Base-by-base conservation (phyloP, 2,113 vertebrate genomes). In the Mohoua ochrocephala region DNA sequence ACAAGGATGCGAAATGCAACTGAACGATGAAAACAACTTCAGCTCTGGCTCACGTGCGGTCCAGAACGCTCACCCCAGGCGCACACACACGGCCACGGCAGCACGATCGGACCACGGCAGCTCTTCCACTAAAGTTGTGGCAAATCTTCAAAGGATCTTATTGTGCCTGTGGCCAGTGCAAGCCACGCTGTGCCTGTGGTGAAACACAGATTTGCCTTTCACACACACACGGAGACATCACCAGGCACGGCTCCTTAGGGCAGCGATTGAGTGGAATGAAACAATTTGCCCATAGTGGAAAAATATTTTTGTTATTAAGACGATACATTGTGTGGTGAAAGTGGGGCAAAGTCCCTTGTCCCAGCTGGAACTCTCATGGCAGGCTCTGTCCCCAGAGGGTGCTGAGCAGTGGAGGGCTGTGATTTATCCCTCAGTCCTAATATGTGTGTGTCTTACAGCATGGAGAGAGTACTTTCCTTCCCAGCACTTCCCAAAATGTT, bases 51-150 rank as follows among this genome's bases (percentile, higher is more conserved):
- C 71, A 54, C 13, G 11, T n/a, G 68, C 3, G 0, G 15, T 14
- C 19, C 24, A 2, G 45, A 49, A 56, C 1, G 64, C 52, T 78
- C 73, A 24, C 1, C 27, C 18, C 26, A 10, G 39, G 15, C 65
- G 28, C 41, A 4, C 3, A 10, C 1, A 0, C 7, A 1, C 0
- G 21, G 64, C 54, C 57, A 13, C 0, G 2, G 45, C 65, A 50
- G 42, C 33, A 1, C 6, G 0, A 7, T 44, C 4, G 9, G 21
- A 24, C 35, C 12, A 1, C 2, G 2, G 42, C 50, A 57, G 61
- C 20, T 49, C 50, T 52, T 14, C 20, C 2, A 2, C 37, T 13
- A 44, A 54, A 61, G 16, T 19, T 13, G 2, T 15, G n/a, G 24
- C 1, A 7, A 69, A 50, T 24, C 5, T 56, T 35, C 50, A 0